phyloP scores from a whole-genome alignment of 2,888 invertebrate species.

The Hetaerina titia region DNA sequence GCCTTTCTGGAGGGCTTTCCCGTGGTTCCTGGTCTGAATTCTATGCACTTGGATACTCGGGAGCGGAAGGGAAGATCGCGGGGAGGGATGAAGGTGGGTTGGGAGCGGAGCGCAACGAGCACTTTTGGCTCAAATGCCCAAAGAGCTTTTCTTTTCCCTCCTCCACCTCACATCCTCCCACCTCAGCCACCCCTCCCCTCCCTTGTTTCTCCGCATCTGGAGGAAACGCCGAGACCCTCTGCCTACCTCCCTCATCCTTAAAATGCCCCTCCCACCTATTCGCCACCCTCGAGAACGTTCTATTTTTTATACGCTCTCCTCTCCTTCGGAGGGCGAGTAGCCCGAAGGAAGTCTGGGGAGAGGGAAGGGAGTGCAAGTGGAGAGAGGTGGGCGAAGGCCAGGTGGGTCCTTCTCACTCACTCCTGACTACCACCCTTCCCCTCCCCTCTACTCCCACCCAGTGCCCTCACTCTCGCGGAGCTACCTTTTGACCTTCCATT shows the following conservation, averaged over 20 bases:
- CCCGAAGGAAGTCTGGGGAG: background rate
- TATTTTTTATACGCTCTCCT: background rate
- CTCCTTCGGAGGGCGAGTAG: background rate
- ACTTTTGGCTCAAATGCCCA: background rate
- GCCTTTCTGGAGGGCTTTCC: background rate
- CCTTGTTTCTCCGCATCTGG: no score
- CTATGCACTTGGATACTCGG: no score
- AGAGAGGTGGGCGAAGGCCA: background rate
- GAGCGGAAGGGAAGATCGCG: no score
- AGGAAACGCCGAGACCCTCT: no score
- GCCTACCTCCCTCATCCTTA: no score
- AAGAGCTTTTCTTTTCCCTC: background rate
- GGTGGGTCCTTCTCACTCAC: background rate
- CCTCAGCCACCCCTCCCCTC: background rate
- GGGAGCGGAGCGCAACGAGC: background rate
- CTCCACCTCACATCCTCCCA: background rate
- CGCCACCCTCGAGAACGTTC: background rate
- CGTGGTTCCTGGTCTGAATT: no score
- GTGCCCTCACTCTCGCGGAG: background rate
- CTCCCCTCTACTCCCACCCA: background rate
- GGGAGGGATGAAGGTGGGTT: no score
- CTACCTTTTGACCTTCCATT: slow-evolving; percentile 6
- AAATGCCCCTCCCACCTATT: background rate
- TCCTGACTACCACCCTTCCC: background rate
- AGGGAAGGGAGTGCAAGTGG: background rate